A percentile compares a stretch with the other conserved stretches of the same genome.
Evolutionary conservation across 2,113 vertebrate genomes (phyloP).

Genomic region (Ammospiza nelsoni): DNA sequence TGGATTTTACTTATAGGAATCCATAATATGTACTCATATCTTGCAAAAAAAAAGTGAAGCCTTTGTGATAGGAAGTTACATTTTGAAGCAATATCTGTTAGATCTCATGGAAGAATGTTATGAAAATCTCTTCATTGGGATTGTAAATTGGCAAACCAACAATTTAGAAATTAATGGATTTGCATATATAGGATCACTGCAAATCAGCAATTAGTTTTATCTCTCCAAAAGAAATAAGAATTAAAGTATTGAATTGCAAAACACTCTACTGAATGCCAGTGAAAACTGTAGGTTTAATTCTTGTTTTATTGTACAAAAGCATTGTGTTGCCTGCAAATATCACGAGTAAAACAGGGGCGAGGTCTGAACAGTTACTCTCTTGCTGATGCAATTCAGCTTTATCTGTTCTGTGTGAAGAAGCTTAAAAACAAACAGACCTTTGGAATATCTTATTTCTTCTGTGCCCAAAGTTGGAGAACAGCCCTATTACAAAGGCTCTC

Average conservation of each 20-base stretch:
- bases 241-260: neutral
- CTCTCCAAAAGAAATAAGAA: neutral
- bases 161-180: neutral
- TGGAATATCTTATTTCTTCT: neutral
- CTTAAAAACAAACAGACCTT: neutral
- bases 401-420: neutral
- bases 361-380: neutral
- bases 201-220: neutral
- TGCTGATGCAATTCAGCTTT: neutral
- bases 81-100: neutral
- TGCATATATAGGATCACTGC: neutral
- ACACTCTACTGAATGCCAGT: rapidly evolving
- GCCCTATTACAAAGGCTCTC: neutral
- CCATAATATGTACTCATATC: neutral
- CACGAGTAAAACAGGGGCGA: neutral
- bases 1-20: neutral
- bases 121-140: neutral
- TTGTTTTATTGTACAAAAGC: neutral
- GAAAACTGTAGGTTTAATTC: neutral
- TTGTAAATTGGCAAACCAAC: neutral
- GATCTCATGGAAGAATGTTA: neutral
- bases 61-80: conserved; percentile 30
- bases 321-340: neutral
- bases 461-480: neutral
- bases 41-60: neutral